A percentile compares a stretch with the other conserved stretches of the same genome.
phyloP scores from a whole-genome alignment of 2,888 invertebrate species.

The Chloromyia formosa region DNA sequence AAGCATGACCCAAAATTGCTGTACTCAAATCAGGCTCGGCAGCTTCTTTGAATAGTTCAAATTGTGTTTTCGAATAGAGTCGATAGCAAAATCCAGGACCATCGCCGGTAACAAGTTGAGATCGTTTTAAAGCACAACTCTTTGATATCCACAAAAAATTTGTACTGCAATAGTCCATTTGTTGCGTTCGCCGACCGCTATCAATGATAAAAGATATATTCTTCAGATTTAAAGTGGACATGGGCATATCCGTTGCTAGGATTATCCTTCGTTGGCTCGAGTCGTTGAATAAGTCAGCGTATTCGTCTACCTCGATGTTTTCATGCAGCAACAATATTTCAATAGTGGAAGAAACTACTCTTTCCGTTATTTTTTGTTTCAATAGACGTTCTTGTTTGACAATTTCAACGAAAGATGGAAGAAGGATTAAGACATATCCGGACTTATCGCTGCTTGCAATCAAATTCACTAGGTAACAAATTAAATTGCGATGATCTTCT shows the following conservation, averaged over 20 bases:
- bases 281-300: conserved; percentile 78
- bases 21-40: conserved; percentile 85
- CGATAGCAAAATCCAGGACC: conserved; percentile 77
- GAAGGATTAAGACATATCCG: conserved; percentile 84
- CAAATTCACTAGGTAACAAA: conserved; percentile 68
- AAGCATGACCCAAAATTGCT: conserved; percentile 82
- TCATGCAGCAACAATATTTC: conserved; percentile 83
- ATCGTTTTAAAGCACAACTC: conserved; percentile 83
- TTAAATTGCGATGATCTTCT: conserved; percentile 75
- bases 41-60: conserved; percentile 72
- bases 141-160: conserved; percentile 84
- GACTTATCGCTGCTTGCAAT: conserved; percentile 68
- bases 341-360: conserved; percentile 61
- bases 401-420: conserved; percentile 93
- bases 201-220: conserved; percentile 92
- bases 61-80: conserved; percentile 76
- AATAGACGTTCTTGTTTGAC: conserved; percentile 75
- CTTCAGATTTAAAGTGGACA: conserved; percentile 90
- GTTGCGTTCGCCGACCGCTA: conserved; percentile 67
- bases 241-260: conserved; percentile 91
- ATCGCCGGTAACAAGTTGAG: conserved; percentile 52
- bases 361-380: conserved; percentile 64
- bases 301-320: conserved; percentile 85
- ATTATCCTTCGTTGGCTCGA: conserved; percentile 81
- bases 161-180: conserved; percentile 76